Evolutionary conservation across 1,140 invertebrate genomes (phyloP).

Genomic region (Panonychus citri): DNA sequence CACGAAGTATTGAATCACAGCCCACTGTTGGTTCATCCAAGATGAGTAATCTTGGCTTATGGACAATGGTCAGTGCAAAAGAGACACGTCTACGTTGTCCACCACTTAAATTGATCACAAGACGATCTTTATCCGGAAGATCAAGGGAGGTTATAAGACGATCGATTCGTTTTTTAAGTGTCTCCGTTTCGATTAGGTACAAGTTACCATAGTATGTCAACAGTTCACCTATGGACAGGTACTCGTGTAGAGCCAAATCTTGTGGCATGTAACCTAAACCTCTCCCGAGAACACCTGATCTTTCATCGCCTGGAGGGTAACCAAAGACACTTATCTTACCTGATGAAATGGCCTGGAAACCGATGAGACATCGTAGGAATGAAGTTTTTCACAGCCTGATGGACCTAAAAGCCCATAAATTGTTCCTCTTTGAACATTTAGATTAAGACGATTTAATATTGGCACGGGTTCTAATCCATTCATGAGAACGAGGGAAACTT

Average conservation of each 20-base stretch:
- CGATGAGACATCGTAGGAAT: conserved; percentile 8
- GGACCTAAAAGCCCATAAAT: conserved; percentile 11
- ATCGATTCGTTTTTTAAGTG: conserved; percentile 36
- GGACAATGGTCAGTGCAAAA: conserved; percentile 71
- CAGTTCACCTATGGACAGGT: conserved; percentile 79
- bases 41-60: conserved; percentile 81
- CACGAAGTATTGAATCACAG: conserved; percentile 61
- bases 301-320: conserved; percentile 1
- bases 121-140: conserved; percentile 35
- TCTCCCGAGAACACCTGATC: conserved; percentile 6
- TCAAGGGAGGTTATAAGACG: conserved; percentile 73
- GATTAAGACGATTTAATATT: conserved; percentile 2
- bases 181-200: conserved; percentile 43
- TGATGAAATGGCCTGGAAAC: not conserved
- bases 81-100: conserved; percentile 76
- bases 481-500: not conserved
- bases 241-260: conserved; percentile 67
- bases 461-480: not conserved
- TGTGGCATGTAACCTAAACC: conserved; percentile 17
- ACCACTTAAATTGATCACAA: conserved; percentile 35
- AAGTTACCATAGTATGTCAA: conserved; percentile 88
- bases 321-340: conserved; percentile 8
- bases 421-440: not conserved
- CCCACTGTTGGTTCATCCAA: conserved; percentile 85
- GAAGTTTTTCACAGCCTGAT: conserved; percentile 12